phyloP scores from a whole-genome alignment of 2,888 invertebrate genomes.

The Lordiphosa andalusiaca region DNA sequence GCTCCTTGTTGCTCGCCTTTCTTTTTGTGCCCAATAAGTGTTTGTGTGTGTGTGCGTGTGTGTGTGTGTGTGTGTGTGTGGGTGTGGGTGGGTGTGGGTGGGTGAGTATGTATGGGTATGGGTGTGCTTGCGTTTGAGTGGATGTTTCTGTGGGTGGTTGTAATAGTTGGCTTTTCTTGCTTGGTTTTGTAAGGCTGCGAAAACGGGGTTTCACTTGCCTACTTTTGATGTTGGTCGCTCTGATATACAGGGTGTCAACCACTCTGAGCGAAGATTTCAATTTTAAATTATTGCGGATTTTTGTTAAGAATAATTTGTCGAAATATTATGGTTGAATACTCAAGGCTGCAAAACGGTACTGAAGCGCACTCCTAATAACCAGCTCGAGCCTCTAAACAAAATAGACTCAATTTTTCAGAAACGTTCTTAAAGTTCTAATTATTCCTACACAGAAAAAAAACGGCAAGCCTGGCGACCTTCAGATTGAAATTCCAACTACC shows the following conservation, averaged over 20 bases:
- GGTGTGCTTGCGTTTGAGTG: slow-evolving; percentile 15
- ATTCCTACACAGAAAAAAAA: no score
- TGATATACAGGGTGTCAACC: slow-evolving; percentile 27
- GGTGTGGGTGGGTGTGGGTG: slow-evolving; percentile 4
- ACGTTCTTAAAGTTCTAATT: no score
- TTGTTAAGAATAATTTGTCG: no score
- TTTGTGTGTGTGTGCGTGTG: slow-evolving; percentile 3
- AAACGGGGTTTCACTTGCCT: slow-evolving; percentile 25
- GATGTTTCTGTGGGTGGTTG: slow-evolving; percentile 22
- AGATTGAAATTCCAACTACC: no score
- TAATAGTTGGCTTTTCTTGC: slow-evolving; percentile 29
- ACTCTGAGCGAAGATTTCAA: neutral
- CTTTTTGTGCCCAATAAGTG: slow-evolving; percentile 26
- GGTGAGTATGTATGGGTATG: slow-evolving; percentile 14
- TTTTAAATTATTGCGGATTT: no score
- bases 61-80: slow-evolving; percentile 11
- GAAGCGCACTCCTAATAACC: no score
- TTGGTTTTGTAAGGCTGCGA: slow-evolving; percentile 20
- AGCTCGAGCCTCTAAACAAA: no score
- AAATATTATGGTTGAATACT: no score
- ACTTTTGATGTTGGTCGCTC: slow-evolving; percentile 12
- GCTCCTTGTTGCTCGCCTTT: slow-evolving; percentile 34
- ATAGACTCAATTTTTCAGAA: no score
- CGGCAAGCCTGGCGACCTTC: no score
- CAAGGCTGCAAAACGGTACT: no score